These are phyloP conservation scores for Oligia strigilis DNA, from an alignment of 2,888 invertebrate species.

Conservation along the genomic window DNA sequence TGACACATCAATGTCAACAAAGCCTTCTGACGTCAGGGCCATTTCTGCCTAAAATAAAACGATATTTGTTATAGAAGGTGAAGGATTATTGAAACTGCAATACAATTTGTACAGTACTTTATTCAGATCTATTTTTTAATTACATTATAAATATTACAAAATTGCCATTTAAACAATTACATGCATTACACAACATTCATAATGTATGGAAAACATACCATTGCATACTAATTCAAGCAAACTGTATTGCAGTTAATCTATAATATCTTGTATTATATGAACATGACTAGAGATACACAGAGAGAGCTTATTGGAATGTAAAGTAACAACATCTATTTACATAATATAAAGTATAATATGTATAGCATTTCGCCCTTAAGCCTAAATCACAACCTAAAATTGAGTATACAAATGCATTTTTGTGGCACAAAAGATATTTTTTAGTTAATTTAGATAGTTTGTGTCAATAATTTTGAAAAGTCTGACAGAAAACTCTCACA, in stretches of 20 bases:
- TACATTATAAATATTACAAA: constrained; percentile 78
- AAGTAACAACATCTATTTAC: constrained; percentile 60
- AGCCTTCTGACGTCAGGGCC: constrained; percentile 98
- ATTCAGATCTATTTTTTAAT: constrained; percentile 79
- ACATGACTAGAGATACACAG: constrained; percentile 77
- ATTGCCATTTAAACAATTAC: constrained; percentile 77
- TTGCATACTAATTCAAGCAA: constrained; percentile 73
- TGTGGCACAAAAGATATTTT: constrained; percentile 71
- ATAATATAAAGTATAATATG: constrained; percentile 53
- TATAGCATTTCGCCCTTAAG: constrained; percentile 71
- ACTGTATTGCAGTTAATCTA: constrained; percentile 89
- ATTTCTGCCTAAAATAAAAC: constrained; percentile 95
- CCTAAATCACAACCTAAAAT: constrained; percentile 87
- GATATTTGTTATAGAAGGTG: constrained; percentile 71
- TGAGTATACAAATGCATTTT: constrained; percentile 74
- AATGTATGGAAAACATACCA: constrained; percentile 70
- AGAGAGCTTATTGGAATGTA: constrained; percentile 67
- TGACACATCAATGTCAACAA: constrained; percentile 98
- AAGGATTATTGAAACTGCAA: constrained; percentile 89
- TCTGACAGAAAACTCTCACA: constrained; percentile 9
- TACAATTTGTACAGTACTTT: constrained; percentile 88
- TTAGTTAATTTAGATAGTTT: constrained; percentile 62
- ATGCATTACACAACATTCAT: constrained; percentile 80
- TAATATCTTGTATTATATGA: constrained; percentile 62
- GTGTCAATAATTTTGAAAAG: constrained; percentile 10